A percentile compares a stretch with the other conserved stretches of the same genome.
Evolutionary conservation across 2,797 vertebrate genomes (phyloP).

Genomic region (Epinephelus coioides): DNA sequence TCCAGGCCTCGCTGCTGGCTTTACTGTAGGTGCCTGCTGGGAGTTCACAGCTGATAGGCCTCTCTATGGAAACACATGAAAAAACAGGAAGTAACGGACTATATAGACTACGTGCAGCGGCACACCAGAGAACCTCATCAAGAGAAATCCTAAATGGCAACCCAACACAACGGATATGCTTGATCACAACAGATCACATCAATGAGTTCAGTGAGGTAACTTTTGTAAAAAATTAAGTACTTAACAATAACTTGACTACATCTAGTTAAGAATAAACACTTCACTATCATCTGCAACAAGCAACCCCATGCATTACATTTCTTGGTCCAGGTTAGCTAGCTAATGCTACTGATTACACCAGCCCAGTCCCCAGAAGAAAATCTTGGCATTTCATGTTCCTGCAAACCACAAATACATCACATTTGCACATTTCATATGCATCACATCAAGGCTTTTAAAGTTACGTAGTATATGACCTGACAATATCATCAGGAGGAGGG

Average conservation of each 20-base stretch:
- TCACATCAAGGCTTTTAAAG: too few relatives aligned
- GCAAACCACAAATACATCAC: too few relatives aligned
- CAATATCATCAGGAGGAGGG: too few relatives aligned
- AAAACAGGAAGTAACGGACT: constrained; percentile 56
- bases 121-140: neutral
- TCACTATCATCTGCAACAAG: neutral
- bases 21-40: constrained; percentile 54
- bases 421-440: too few relatives aligned
- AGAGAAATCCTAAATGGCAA: constrained; percentile 1
- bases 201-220: neutral
- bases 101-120: neutral
- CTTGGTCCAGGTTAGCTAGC: neutral
- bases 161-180: too few relatives aligned
- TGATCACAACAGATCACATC: neutral
- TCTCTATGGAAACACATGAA: constrained; percentile 48
- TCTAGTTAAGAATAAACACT: neutral
- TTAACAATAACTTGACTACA: neutral
- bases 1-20: constrained; percentile 50
- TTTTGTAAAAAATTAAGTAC: neutral
- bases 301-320: neutral
- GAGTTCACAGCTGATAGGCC: constrained; percentile 63
- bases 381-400: too few relatives aligned
- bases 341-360: neutral
- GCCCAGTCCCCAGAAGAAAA: too few relatives aligned
- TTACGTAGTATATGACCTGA: too few relatives aligned